Conservation (phyloP, 92 coral and sea anemone genomes). For the Palythoa caribaeorum region DNA sequence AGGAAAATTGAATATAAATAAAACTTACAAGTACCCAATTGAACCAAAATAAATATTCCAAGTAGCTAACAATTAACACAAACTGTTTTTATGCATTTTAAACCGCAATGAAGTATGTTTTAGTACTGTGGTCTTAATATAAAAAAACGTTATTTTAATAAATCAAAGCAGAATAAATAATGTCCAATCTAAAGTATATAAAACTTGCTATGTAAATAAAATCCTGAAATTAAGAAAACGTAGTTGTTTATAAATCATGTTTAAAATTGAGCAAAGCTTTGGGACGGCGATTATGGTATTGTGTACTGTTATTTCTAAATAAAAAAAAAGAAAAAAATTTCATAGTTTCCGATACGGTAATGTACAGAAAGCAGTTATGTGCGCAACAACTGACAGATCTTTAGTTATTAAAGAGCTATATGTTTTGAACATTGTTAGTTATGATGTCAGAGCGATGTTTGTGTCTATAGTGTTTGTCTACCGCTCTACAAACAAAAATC, state of each 20-base stretch:
- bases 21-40: neutral
- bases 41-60: neutral
- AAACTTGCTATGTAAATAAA: neutral
- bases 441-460: no score
- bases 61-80: neutral
- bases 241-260: neutral
- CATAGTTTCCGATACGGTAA: no score
- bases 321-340: no score
- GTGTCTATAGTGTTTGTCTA: neutral
- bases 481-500: neutral
- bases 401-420: no score
- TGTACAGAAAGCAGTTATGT: no score
- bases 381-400: no score
- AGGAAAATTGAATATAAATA: neutral
- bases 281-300: no score
- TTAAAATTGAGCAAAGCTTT: neutral
- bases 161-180: neutral
- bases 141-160: neutral
- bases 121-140: neutral
- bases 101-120: neutral
- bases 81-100: neutral
- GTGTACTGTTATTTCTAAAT: no score
- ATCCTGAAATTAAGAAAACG: neutral
- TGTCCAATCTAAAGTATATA: no score
- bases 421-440: no score